These are phyloP conservation scores for Drosophila eugracilis DNA, from an alignment of 1,140 invertebrate genomes.

Conservation along the genomic window DNA sequence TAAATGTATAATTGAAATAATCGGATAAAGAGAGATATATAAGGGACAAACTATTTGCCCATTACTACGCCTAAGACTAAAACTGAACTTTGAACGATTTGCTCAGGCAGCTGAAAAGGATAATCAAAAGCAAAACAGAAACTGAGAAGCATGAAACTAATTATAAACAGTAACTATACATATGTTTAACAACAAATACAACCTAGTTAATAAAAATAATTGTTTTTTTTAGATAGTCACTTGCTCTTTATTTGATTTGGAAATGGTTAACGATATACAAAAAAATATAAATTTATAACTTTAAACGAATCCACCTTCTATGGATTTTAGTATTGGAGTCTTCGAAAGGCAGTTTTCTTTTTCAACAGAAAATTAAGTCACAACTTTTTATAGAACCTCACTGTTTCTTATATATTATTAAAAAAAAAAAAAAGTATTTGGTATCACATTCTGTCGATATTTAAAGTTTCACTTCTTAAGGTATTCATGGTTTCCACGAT, in stretches of 20 bases:
- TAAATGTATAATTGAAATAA: slow-evolving; percentile 35
- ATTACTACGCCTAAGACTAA: slow-evolving; percentile 38
- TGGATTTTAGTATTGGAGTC: too few species aligned
- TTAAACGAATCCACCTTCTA: too few species aligned
- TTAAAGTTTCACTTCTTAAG: too few species aligned
- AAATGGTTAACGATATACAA: not conserved
- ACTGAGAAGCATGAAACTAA: slow-evolving; percentile 21
- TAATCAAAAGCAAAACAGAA: slow-evolving; percentile 62
- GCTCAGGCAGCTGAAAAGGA: slow-evolving; percentile 66
- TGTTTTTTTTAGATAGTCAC: slow-evolving; percentile 35
- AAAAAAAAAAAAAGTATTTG: too few species aligned
- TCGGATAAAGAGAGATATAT: not conserved
- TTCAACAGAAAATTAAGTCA: too few species aligned
- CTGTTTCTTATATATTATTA: too few species aligned
- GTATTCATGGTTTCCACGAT: too few species aligned
- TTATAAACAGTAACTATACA: slow-evolving; percentile 17
- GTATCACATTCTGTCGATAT: too few species aligned
- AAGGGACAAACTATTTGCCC: slow-evolving; percentile 7
- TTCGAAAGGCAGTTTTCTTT: too few species aligned
- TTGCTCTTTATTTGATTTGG: slow-evolving; percentile 12
- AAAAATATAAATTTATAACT: too few species aligned
- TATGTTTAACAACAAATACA: slow-evolving; percentile 27
- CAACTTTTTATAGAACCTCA: too few species aligned
- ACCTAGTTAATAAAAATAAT: slow-evolving; percentile 51
- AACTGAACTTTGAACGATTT: slow-evolving; percentile 45